phyloP scores from a whole-genome alignment of 2,888 invertebrate species.

The Sinelater perroti region DNA sequence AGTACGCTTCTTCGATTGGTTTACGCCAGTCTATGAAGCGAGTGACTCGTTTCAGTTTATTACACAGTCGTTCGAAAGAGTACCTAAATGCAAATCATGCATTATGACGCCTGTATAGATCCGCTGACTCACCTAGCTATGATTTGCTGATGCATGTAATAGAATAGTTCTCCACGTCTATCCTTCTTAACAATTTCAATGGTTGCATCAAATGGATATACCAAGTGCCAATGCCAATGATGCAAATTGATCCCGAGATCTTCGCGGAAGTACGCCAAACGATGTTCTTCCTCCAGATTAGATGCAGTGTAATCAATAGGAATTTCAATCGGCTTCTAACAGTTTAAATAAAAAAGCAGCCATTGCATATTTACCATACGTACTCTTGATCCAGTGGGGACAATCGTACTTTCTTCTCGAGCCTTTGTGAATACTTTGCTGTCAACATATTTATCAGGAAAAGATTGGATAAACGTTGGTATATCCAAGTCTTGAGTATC shows the following conservation, averaged over 20 bases:
- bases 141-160: conserved; percentile 80
- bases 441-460: conserved; percentile 85
- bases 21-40: conserved; percentile 72
- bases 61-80: conserved; percentile 79
- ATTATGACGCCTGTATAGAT: not conserved
- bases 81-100: too few relatives aligned
- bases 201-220: conserved; percentile 79
- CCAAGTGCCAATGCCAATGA: conserved; percentile 94
- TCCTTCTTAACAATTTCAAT: conserved; percentile 74
- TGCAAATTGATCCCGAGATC: conserved; percentile 87
- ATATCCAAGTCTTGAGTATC: conserved; percentile 76
- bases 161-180: conserved; percentile 81
- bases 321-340: conserved; percentile 73
- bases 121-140: conserved; percentile 62
- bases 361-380: too few relatives aligned
- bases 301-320: conserved; percentile 80
- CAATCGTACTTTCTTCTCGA: conserved; percentile 73
- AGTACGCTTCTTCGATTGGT: conserved; percentile 81
- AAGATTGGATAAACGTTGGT: conserved; percentile 79
- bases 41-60: conserved; percentile 70
- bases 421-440: conserved; percentile 75
- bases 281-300: conserved; percentile 78
- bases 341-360: too few relatives aligned
- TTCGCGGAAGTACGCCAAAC: conserved; percentile 84
- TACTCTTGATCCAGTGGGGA: conserved; percentile 70